Base-by-base conservation (phyloP, 2,113 vertebrate species). In the Sinocyclocheilus grahami region DNA sequence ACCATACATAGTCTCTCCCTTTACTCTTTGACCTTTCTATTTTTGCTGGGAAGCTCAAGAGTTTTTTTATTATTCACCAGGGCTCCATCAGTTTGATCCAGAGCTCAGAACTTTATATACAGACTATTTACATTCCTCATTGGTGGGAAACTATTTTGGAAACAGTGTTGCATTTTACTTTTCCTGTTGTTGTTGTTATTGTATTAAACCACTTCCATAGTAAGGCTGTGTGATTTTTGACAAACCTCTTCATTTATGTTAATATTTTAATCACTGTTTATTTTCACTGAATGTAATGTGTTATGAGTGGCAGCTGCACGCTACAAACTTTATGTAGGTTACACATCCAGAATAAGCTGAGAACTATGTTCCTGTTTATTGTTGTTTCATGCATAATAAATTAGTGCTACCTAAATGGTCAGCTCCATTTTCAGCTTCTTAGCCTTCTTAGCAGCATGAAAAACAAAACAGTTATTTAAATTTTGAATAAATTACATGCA, bases 1-100 rank as follows among this genome's bases (percentile, higher is more conserved):
- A 16, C 78, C 33, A 63, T 39, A 78, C 84, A 63, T 78, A 55
- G 60, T 77, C 33, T 79, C 76, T 67, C 27, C 30, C 75, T 67
- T 53, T 71, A 69, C 48, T 60, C 76, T 53, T 11, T 30, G 63
- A 82, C 80, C 80, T 71, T 82, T 82, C 80, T 82, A 82, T 53
- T 82, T 82, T 82, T 69, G 63, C 63, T 51, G 16, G 24, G 80
- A 46, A 82, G 80, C 80, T 69, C 48, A 22, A 71, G 80, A 69
- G 42, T 20, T 69, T 3, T 3, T 79, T 60, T 69, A 33, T 82
- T 82, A 69, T 69, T 82, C 63, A 69, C 42, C n/a, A 69, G 62
- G 42, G 79, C 42, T 82, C 14, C 42, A 82, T 71, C 46, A 33
- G 63, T 53, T 71, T 82, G 46, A 69, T 82, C 42, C 27, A 69